Conservation (phyloP, 2,797 vertebrate genomes). For the Micropoecilia bifurca region DNA sequence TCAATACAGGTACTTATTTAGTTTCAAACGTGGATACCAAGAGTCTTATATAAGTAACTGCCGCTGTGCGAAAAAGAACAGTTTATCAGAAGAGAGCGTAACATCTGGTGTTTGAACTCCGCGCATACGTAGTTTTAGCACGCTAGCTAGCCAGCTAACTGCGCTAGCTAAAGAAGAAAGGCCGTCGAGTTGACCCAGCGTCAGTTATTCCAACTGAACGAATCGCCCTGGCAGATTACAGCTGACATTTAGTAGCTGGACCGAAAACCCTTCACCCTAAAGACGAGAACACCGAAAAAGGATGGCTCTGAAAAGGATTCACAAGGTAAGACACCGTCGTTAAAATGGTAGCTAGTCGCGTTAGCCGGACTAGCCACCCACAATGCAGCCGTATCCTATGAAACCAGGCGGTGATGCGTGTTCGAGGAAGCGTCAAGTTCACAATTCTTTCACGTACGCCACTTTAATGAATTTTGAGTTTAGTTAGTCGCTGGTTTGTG, state of each 20-base stretch:
- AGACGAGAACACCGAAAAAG: slow-evolving; percentile 54
- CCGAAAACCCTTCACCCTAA: slow-evolving; percentile 13
- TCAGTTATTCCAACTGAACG: slow-evolving; percentile 17
- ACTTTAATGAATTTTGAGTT: fast-evolving
- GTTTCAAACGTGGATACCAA: neutral
- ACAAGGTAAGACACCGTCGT: slow-evolving; percentile 77
- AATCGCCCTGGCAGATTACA: slow-evolving; percentile 55
- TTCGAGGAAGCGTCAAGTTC: slow-evolving; percentile 14
- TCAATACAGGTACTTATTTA: slow-evolving; percentile 26
- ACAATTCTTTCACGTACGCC: neutral
- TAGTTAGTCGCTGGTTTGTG: neutral
- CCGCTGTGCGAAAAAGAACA: neutral
- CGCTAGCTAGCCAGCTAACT: slow-evolving; percentile 56
- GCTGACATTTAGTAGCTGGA: slow-evolving; percentile 35
- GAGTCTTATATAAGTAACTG: neutral
- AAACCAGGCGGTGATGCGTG: slow-evolving; percentile 43
- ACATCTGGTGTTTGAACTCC: slow-evolving; percentile 26
- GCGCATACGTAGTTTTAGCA: slow-evolving; percentile 67
- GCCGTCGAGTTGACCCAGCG: slow-evolving; percentile 56
- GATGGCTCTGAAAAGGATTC: slow-evolving; percentile 86
- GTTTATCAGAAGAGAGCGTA: neutral
- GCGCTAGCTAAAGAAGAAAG: slow-evolving; percentile 60
- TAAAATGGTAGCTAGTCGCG: slow-evolving; percentile 1
- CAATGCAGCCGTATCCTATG: slow-evolving; percentile 26
- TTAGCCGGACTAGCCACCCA: slow-evolving; percentile 57